These are phyloP conservation scores for Nasonia longicornis DNA, from an alignment of 1,140 invertebrate genomes.

Conservation along the genomic window DNA sequence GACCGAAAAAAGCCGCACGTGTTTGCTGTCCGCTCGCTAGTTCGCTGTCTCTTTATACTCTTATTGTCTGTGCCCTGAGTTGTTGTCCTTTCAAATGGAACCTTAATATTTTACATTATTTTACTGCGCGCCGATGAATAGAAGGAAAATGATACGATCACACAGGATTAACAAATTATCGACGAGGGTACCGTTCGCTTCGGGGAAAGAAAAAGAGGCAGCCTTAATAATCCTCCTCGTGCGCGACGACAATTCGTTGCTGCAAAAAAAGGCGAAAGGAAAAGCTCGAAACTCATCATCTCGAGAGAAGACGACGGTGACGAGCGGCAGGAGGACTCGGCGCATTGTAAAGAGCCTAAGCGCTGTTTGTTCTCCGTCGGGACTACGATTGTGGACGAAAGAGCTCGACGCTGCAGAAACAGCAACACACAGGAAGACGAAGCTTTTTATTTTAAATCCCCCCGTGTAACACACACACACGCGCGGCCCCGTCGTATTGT, in stretches of 20 bases:
- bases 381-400: not conserved
- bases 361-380: slow-evolving; percentile 15
- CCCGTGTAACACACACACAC: not conserved
- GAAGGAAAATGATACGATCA: not conserved
- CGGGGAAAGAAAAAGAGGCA: not conserved
- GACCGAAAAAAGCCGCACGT: slow-evolving; percentile 20
- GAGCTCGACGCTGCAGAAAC: not conserved
- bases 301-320: not conserved
- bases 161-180: not conserved
- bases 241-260: too few species aligned
- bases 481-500: slow-evolving; percentile 30
- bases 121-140: not conserved
- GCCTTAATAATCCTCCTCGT: too few species aligned
- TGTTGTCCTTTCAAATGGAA: slow-evolving; percentile 5
- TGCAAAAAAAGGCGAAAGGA: slow-evolving; percentile 12
- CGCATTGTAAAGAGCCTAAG: slow-evolving; percentile 23
- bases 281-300: slow-evolving; percentile 9
- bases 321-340: not conserved
- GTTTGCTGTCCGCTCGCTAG: slow-evolving; percentile 24
- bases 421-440: slow-evolving; percentile 18
- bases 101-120: slow-evolving; percentile 20
- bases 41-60: slow-evolving; percentile 23
- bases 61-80: slow-evolving; percentile 24
- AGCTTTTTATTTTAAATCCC: slow-evolving; percentile 41
- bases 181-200: too few species aligned